A percentile compares a stretch with the other conserved stretches of the same genome.
Conservation (phyloP, 2,113 vertebrate species). For the Lampris incognitus region DNA sequence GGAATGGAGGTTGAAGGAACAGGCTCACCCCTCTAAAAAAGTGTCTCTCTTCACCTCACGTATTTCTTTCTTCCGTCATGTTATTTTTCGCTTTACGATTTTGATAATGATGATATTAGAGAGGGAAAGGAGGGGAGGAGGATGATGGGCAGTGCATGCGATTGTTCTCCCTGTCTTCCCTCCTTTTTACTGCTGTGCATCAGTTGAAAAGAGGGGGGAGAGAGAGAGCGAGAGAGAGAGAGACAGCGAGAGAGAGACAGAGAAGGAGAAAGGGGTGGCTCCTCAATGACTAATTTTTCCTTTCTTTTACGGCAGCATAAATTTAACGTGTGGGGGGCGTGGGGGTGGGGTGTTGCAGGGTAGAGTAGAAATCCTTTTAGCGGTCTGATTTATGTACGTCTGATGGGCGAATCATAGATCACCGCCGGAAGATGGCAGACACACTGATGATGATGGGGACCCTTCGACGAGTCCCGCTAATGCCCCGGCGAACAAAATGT, state of each 20-base stretch:
- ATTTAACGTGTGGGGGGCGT: conserved; percentile 76
- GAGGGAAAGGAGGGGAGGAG: conserved; percentile 58
- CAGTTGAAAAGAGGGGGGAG: conserved; percentile 54
- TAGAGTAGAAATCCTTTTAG: conserved; percentile 87
- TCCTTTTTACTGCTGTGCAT: conserved; percentile 65
- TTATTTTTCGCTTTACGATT: conserved; percentile 82
- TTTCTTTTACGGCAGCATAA: conserved; percentile 85
- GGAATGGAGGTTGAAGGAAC: conserved; percentile 62
- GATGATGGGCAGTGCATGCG: conserved; percentile 66
- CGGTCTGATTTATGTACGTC: conserved; percentile 85
- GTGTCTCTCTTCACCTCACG: conserved; percentile 39
- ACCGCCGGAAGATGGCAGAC: conserved; percentile 82
- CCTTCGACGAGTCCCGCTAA: conserved; percentile 83
- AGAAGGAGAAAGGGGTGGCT: conserved; percentile 37
- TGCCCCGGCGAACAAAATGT: conserved; percentile 87
- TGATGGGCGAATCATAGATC: conserved; percentile 87
- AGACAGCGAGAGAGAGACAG: conserved; percentile 55
- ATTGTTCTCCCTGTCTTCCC: conserved; percentile 68
- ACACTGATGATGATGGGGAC: conserved; percentile 84
- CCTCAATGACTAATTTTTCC: conserved; percentile 83
- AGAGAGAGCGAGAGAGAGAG: conserved; percentile 25
- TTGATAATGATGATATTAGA: conserved; percentile 81
- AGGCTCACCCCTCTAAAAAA: conserved; percentile 59
- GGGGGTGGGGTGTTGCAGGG: conserved; percentile 67
- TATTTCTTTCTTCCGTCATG: conserved; percentile 48